phyloP scores from a whole-genome alignment of 1,140 invertebrate genomes.

The Latrodectus geometricus region DNA sequence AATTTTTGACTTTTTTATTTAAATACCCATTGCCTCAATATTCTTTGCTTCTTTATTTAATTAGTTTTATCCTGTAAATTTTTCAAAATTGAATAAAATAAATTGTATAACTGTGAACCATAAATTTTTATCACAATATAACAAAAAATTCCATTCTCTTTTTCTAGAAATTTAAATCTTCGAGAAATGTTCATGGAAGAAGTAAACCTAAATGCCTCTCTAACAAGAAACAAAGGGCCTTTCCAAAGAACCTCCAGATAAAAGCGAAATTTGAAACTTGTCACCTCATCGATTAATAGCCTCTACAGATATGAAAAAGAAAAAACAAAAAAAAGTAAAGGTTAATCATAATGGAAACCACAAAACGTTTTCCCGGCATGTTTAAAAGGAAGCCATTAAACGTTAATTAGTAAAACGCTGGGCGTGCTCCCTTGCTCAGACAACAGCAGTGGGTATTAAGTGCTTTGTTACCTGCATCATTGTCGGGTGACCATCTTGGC shows the following conservation, averaged over 20 bases:
- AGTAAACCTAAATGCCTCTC: neutral
- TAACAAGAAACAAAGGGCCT: conserved; percentile 1
- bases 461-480: conserved; percentile 55
- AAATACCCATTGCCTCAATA: too few relatives aligned
- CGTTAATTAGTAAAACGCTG: conserved; percentile 58
- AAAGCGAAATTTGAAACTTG: neutral
- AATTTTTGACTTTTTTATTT: too few relatives aligned
- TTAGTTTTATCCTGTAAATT: too few relatives aligned
- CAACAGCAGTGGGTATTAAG: conserved; percentile 28
- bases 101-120: too few relatives aligned
- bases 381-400: conserved; percentile 54
- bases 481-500: conserved; percentile 38
- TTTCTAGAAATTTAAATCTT: too few relatives aligned
- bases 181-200: too few relatives aligned
- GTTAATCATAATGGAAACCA: conserved; percentile 25
- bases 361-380: conserved; percentile 29
- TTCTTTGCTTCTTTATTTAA: too few relatives aligned
- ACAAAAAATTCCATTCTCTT: too few relatives aligned
- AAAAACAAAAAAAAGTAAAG: conserved; percentile 5
- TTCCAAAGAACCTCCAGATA: neutral
- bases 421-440: conserved; percentile 7
- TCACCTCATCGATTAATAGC: neutral
- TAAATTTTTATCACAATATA: too few relatives aligned
- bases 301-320: neutral
- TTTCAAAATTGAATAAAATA: too few relatives aligned